Base-by-base conservation (phyloP, 2,113 vertebrate species). In the Sisor rabdophorus region DNA sequence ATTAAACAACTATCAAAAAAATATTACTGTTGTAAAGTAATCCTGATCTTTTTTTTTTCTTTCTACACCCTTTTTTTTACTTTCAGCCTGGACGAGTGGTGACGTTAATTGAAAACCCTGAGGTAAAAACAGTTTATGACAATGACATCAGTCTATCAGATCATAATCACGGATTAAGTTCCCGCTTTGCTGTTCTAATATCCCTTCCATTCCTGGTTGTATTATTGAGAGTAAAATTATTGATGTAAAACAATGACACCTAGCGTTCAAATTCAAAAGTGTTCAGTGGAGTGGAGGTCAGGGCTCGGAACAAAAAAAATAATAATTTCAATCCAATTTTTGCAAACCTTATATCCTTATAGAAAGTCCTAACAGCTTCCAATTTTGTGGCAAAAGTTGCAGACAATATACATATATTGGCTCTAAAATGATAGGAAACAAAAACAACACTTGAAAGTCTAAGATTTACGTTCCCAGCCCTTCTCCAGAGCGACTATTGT, bases 31-130 rank as follows among this genome's bases (percentile, higher is more conserved):
- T 11, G 22, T 47, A 47, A 6, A 44, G 22, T 63, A 16, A 64
- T 67, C 1, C 32, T 36, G 32, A n/a, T n/a, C n/a, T 7, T 11
- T 3, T 12, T 67, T 67, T 67, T 17, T 26, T 8, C 7, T 40
- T 61, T 7, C n/a, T 44, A 47, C 30, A 36, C 32, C 0, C 11
- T 20, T 15, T 69, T 69, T 48, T 28, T 11, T 50, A 13, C 77
- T 72, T 76, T 11, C 88, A 99, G 97, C 97, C 97, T 81, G 97
- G 97, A 81, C 95, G 97, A 87, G 97, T 99, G 78, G 96, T 98
- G 85, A 99, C 97, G 69, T 92, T 99, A 73, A 92, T 96, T 83
- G 95, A 98, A 89, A 94, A 99, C 79, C 93, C 94, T 61, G 93
- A 93, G 94, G 97, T 99, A 91, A 91, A 50, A 28, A 50, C 16